Evolutionary conservation across 2,888 invertebrate species (phyloP).

Genomic region (Polydrusus cervinus): DNA sequence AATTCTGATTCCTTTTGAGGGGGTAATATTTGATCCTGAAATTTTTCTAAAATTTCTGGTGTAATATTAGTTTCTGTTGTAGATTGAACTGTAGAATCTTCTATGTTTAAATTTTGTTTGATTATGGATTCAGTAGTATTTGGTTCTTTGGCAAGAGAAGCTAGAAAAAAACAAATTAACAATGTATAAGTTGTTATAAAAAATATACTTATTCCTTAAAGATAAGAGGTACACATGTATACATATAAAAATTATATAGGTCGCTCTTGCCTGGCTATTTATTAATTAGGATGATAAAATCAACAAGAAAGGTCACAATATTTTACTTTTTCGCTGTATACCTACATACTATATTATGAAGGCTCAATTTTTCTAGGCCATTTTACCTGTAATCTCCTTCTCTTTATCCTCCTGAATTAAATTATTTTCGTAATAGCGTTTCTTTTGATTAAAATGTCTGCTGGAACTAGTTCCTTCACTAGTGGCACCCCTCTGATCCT

Average conservation of each 20-base stretch:
- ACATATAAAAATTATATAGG: no score
- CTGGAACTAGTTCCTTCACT: not conserved
- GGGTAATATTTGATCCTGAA: not conserved
- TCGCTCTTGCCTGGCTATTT: no score
- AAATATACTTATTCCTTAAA: no score
- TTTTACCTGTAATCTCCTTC: not conserved
- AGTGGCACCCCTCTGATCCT: not conserved
- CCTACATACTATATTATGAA: no score
- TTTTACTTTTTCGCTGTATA: no score
- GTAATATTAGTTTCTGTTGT: not conserved
- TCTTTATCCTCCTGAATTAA: not conserved
- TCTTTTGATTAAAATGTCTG: not conserved
- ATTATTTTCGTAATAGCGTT: slow-evolving; percentile 11
- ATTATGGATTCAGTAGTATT: not conserved
- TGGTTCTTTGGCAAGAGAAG: not conserved
- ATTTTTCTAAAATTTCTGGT: not conserved
- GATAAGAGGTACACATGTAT: no score
- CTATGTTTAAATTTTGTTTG: not conserved
- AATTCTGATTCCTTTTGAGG: not conserved
- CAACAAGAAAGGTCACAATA: no score
- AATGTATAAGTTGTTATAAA: no score
- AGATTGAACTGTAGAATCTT: not conserved
- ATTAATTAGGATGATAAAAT: no score
- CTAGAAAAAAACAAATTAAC: not conserved
- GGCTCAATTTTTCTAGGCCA: no score